Base-by-base conservation (phyloP, 2,113 vertebrate genomes). In the Callionymus lyra region DNA sequence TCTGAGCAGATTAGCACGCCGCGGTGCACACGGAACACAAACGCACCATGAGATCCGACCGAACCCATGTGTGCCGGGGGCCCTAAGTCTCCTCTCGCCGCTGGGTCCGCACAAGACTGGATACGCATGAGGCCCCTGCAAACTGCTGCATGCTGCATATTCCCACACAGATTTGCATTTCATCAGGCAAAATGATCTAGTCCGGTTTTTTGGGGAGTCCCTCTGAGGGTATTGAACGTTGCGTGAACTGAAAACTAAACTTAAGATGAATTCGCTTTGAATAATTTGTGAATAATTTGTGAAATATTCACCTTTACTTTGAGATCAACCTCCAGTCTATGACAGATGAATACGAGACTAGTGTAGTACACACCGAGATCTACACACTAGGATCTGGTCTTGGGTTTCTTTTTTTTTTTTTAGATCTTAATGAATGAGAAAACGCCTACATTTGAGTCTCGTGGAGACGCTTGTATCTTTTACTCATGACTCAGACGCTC, bases 131-230 rank as follows among this genome's bases (percentile, higher is more conserved):
- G 70, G 64, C 64, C 64, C 51, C 18, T 2, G 8, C 44, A 46
- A 39, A 59, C 54, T 14, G 38, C n/a, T 3, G 27, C 43, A 61
- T 63, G 59, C 47, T 10, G 50, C 42, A 67, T 51, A 67, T 59
- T 66, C 56, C 34, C 65, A 65, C 65, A 72, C 47, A 60, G 42
- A 71, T 70, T 63, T 44, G 64, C 55, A 61, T 68, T 55, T 49
- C 34, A 65, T 58, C 50, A 61, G 63, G n/a, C n/a, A n/a, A n/a
- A n/a, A n/a, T n/a, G 54, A 54, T 37, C 52, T 14, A 32, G n/a
- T 12, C 12, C 17, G 37, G 8, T 27, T 27, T 4, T 27, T 27
- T 4, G 21, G 21, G 21, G 8, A 4, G 21, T 27, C 21, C 21
- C 21, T 27, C 4, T 5, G 21, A 27, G 21, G 8, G 21, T 27